A percentile compares a stretch with the other conserved stretches of the same genome.
These are phyloP conservation scores for Trisateles emortualis DNA, from an alignment of 2,888 invertebrate species.

Conservation along the genomic window DNA sequence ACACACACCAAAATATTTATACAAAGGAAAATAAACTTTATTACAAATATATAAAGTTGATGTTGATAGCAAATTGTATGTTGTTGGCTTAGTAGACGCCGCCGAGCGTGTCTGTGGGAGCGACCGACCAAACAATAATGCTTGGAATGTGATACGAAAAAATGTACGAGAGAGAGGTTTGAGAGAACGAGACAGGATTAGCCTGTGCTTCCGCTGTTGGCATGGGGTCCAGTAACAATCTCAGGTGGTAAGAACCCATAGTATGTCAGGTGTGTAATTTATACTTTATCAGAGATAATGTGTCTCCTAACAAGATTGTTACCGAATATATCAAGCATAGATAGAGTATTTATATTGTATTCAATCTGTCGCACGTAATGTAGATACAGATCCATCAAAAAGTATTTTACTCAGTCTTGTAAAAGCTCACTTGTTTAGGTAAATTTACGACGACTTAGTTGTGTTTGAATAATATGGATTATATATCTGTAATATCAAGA, in stretches of 20 bases:
- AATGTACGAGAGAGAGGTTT: conserved; percentile 55
- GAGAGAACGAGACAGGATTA: conserved; percentile 48
- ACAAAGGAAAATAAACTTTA: conserved; percentile 41
- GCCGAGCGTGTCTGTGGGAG: conserved; percentile 76
- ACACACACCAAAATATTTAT: neutral
- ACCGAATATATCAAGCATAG: neutral
- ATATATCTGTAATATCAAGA: too few relatives aligned
- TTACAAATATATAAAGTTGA: conserved; percentile 49
- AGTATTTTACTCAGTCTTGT: neutral
- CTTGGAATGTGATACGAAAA: conserved; percentile 79
- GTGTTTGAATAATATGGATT: neutral
- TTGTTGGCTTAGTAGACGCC: conserved; percentile 47
- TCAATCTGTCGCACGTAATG: neutral
- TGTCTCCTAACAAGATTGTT: neutral
- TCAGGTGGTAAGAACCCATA: conserved; percentile 39
- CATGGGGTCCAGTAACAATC: conserved; percentile 37
- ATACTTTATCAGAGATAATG: neutral
- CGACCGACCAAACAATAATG: conserved; percentile 71
- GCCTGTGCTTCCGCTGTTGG: conserved; percentile 64
- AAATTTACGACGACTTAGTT: neutral
- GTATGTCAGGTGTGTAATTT: conserved; percentile 15
- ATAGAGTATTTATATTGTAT: neutral
- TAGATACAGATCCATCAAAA: neutral
- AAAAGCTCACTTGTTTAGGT: neutral
- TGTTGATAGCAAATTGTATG: conserved; percentile 32